Conservation (phyloP, 1,140 invertebrate species). For the Goniozus legneri region DNA sequence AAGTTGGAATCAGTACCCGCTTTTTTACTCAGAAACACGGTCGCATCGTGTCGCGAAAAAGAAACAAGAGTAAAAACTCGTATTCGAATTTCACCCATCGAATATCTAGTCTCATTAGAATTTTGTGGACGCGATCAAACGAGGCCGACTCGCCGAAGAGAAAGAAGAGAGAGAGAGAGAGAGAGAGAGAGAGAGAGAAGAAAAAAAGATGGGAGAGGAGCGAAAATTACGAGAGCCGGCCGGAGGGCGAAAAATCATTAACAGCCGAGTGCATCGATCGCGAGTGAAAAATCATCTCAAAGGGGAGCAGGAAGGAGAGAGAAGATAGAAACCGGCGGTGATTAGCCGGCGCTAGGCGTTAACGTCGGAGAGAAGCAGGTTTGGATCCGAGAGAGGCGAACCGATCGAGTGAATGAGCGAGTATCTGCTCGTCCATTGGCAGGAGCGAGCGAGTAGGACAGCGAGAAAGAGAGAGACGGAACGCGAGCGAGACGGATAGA, state of each 20-base stretch:
- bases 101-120: too few relatives aligned
- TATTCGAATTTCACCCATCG: too few relatives aligned
- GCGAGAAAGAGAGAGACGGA: neutral
- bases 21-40: too few relatives aligned
- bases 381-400: conserved; percentile 23
- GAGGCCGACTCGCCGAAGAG: too few relatives aligned
- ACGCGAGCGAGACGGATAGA: neutral
- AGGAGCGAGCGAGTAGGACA: neutral
- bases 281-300: conserved; percentile 15
- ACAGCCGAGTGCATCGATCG: conserved; percentile 10
- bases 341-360: conserved; percentile 34
- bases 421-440: neutral
- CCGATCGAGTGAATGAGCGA: conserved; percentile 3
- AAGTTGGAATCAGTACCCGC: too few relatives aligned
- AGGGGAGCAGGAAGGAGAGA: neutral
- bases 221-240: neutral
- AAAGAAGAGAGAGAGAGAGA: too few relatives aligned
- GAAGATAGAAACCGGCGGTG: conserved; percentile 26
- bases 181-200: neutral
- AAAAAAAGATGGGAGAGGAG: neutral
- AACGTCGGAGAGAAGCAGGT: conserved; percentile 27
- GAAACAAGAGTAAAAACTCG: too few relatives aligned
- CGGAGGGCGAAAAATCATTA: neutral
- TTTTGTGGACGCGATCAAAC: too few relatives aligned
- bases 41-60: too few relatives aligned